Base-by-base conservation (phyloP, 1,140 invertebrate genomes). In the Dolichoris vasculosae region DNA sequence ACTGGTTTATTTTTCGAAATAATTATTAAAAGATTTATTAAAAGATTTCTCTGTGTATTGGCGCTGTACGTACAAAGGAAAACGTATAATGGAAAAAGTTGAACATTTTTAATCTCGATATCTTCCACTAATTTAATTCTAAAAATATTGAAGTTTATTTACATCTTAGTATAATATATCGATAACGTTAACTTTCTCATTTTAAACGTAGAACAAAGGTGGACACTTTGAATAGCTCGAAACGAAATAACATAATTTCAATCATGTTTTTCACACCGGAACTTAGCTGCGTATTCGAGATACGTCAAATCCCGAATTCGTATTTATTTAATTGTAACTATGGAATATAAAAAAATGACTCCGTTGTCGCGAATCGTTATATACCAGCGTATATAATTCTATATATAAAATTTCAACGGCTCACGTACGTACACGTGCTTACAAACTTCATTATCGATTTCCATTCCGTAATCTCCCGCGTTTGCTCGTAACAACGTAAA, bases 401-500 rank as follows among this genome's bases (percentile, higher is more conserved):
- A 43, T 48, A 30, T 46, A 48, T 32, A 73, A 38, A 43, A 43
- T 51, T 48, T 48, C 46, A 35, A 7, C 48, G 26, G 35, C 26
- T 75, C 4, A 59, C 55, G 23, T 59, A n/a, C 46, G 20, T n/a
- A 43, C 75, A 51, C 75, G 75, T 51, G 75, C 75, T 55, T 26
- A 23, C 43, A 7, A 32, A 55, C 75, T 76, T 76, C 46, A 48
- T 76, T 76, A 76, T 76, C 46, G 73, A 76, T 76, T 48, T 76
- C 73, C 73, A 76, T 76, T 76, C 73, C 73, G 73, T 76, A 76
- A 76, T 76, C 73, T 76, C 43, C 13, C 43, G 32, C 38, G 32
- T 17, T 38, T 17, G 32, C 20, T 73, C 38, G 55, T 59, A 59
- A 59, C 55, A 59, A 59, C 55, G 55, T 59, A 59, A 59, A 59